Percentiles rank a stretch among this genome's conserved stretches.
Evolutionary conservation across 2,797 vertebrate genomes (phyloP).

Genomic region (Ciconia nigra): DNA sequence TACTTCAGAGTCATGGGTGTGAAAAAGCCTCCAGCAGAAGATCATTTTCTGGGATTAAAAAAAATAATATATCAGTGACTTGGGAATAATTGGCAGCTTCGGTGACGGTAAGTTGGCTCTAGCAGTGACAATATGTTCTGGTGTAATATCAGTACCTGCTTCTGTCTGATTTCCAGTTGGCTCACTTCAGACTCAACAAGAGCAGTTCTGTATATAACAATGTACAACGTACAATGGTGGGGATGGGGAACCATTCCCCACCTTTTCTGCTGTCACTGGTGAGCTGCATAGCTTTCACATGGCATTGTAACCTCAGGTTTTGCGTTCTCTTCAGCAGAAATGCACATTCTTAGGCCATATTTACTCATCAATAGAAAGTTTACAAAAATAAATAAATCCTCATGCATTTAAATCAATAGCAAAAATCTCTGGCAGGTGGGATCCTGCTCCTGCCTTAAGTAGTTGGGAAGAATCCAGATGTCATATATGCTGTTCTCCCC

Average conservation of each 20-base stretch:
- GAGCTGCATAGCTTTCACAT: not conserved
- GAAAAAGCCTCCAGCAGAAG: constrained; percentile 79
- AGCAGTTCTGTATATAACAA: constrained; percentile 27
- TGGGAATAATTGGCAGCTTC: constrained; percentile 78
- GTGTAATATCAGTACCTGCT: constrained; percentile 64
- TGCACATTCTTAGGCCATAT: not conserved
- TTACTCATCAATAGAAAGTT: not conserved
- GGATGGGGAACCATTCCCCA: not conserved
- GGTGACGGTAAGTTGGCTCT: constrained; percentile 57
- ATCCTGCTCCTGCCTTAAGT: not conserved
- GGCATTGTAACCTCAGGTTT: not conserved
- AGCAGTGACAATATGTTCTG: constrained; percentile 71
- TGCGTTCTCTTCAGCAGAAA: not conserved
- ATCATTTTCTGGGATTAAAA: constrained; percentile 71
- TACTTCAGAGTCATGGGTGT: constrained; percentile 79
- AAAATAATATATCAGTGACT: constrained; percentile 53
- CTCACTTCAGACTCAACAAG: constrained; percentile 63
- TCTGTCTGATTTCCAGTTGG: constrained; percentile 60
- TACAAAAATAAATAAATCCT: not conserved
- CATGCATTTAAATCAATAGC: not conserved
- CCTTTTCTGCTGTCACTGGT: not conserved
- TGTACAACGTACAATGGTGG: not conserved
- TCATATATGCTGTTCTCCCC: not conserved
- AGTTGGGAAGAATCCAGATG: not conserved
- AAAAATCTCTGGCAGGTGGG: not conserved